phyloP scores from a whole-genome alignment of 30 jellyfish, hydroid and myxozoan genomes.

The Pseudorhiza aurosa region DNA sequence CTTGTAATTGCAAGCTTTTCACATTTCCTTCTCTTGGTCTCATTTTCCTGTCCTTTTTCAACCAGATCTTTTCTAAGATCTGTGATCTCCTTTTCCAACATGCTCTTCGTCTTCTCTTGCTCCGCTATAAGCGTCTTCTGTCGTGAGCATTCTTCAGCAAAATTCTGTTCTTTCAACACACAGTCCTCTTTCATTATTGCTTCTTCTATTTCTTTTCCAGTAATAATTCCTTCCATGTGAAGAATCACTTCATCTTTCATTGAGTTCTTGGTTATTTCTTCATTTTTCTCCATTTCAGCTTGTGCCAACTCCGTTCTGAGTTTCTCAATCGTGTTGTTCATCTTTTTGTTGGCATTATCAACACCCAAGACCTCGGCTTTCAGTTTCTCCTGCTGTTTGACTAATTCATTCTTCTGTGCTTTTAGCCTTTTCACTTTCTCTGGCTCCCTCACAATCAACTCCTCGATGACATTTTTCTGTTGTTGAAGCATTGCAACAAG shows the following conservation, averaged over 20 bases:
- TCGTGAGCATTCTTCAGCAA: not conserved
- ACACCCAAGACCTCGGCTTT: not conserved
- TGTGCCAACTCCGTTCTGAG: not conserved
- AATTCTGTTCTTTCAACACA: not conserved
- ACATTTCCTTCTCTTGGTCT: not conserved
- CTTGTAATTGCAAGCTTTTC: no score
- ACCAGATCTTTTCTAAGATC: not conserved
- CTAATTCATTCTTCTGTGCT: not conserved
- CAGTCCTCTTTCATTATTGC: not conserved
- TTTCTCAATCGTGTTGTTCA: not conserved
- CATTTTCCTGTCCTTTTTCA: not conserved
- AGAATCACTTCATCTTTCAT: not conserved
- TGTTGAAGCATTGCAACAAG: not conserved
- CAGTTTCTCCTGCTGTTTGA: not conserved
- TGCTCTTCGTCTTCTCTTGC: not conserved
- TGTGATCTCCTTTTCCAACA: not conserved
- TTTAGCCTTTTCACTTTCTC: conserved; percentile 1
- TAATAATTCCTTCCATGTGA: not conserved
- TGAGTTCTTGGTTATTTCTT: not conserved
- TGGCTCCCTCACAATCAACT: not conserved
- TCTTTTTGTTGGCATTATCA: not conserved
- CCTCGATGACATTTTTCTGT: not conserved
- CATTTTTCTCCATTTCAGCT: not conserved
- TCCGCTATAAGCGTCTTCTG: not conserved
- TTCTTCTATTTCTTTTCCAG: not conserved